Evolutionary conservation across 23 tunicate genomes (phyloP).

Genomic region (Halocynthia aurantium): DNA sequence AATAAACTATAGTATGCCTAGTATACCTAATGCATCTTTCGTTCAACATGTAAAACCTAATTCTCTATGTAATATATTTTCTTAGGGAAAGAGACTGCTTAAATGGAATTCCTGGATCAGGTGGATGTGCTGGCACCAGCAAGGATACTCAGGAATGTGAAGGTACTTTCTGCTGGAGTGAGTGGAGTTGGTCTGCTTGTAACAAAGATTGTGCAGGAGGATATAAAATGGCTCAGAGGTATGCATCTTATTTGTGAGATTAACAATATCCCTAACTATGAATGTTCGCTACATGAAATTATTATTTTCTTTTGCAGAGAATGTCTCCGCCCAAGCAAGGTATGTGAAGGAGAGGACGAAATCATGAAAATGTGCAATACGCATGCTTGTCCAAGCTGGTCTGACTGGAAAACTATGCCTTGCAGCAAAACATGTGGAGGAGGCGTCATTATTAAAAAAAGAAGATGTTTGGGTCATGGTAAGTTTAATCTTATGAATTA

Average conservation of each 20-base stretch:
- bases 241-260: too few species aligned
- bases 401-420: neutral
- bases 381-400: conserved; percentile 12
- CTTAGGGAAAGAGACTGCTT: conserved; percentile 51
- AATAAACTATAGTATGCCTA: neutral
- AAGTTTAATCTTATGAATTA: too few species aligned
- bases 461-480: neutral
- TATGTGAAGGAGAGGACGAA: conserved; percentile 19
- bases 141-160: conserved; percentile 17
- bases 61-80: conserved; percentile 4
- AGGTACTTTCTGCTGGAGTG: conserved; percentile 24
- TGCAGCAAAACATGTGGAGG: conserved; percentile 70
- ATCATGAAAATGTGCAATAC: conserved; percentile 11
- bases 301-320: conserved; percentile 1
- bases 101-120: conserved; percentile 70
- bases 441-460: conserved; percentile 29
- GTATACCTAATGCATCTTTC: neutral
- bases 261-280: too few species aligned
- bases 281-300: too few species aligned
- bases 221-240: too few species aligned
- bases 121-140: conserved; percentile 60
- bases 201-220: conserved; percentile 42
- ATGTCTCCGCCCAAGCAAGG: neutral
- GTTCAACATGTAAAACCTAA: neutral
- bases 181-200: conserved; percentile 66